These are phyloP conservation scores for Callaeas wilsoni DNA, from an alignment of 2,113 vertebrate genomes.

Conservation along the genomic window DNA sequence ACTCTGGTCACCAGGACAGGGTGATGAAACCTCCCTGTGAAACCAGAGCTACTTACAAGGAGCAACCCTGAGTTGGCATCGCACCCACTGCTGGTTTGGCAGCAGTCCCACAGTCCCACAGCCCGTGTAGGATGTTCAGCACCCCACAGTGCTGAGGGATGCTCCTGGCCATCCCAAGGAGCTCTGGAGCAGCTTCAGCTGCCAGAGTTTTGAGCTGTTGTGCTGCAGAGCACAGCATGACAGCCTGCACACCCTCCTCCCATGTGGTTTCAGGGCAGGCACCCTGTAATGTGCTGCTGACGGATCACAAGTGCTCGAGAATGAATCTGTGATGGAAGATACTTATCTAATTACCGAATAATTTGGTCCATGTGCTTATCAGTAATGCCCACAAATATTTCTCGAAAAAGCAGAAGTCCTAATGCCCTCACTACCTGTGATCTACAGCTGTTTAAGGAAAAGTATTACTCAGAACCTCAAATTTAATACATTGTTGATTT, in stretches of 20 bases:
- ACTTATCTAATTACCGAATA: neutral
- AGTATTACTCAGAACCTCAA: neutral
- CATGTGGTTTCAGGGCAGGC: neutral
- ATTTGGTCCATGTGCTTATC: neutral
- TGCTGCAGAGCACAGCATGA: accelerated
- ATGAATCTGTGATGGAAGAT: neutral
- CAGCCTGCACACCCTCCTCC: neutral
- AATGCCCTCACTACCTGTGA: neutral
- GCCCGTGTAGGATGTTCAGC: neutral
- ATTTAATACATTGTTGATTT: slow-evolving; percentile 48
- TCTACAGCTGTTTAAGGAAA: slow-evolving; percentile 10
- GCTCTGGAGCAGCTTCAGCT: neutral
- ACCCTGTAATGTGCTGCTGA: neutral
- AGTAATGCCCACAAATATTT: neutral
- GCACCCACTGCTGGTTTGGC: neutral
- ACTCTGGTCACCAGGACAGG: neutral
- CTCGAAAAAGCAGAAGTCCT: neutral
- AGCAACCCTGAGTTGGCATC: accelerated
- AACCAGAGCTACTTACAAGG: neutral
- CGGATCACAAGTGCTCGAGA: accelerated
- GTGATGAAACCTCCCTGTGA: neutral
- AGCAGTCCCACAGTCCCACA: neutral
- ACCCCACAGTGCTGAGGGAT: neutral
- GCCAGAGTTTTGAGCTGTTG: neutral
- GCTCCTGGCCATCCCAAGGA: neutral